These are phyloP conservation scores for Phoenicopterus ruber DNA, from an alignment of 2,113 vertebrate species.

Conservation along the genomic window DNA sequence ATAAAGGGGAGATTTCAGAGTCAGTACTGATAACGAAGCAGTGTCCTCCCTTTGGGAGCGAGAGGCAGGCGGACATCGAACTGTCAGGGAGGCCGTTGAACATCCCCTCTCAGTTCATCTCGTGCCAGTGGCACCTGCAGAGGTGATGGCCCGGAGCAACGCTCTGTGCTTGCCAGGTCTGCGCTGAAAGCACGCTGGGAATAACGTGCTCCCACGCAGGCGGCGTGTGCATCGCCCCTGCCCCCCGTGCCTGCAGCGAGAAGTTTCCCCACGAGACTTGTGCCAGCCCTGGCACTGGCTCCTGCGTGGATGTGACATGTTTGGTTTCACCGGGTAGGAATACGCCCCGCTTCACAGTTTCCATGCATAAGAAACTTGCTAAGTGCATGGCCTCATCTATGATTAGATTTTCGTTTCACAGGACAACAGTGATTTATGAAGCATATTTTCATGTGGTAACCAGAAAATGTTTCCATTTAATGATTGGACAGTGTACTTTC, in stretches of 20 bases:
- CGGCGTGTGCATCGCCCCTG: fast-evolving
- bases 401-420: neutral
- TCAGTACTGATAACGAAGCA: neutral
- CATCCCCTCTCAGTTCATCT: neutral
- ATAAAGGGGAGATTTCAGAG: neutral
- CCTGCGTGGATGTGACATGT: neutral
- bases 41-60: neutral
- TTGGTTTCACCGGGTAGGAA: neutral
- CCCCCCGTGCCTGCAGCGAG: neutral
- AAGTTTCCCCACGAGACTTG: neutral
- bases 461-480: constrained; percentile 28
- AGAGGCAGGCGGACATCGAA: neutral
- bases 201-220: neutral
- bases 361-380: neutral
- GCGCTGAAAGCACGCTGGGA: fast-evolving
- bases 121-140: neutral
- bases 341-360: neutral
- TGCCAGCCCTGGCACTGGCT: neutral
- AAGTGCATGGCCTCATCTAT: neutral
- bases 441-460: constrained; percentile 6
- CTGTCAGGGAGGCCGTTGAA: neutral
- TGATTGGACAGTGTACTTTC: neutral
- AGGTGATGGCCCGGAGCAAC: neutral
- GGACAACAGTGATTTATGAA: constrained; percentile 13
- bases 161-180: neutral